These are phyloP conservation scores for Cyphomyrmex costatus DNA, from an alignment of 1,140 invertebrate genomes.

Conservation along the genomic window DNA sequence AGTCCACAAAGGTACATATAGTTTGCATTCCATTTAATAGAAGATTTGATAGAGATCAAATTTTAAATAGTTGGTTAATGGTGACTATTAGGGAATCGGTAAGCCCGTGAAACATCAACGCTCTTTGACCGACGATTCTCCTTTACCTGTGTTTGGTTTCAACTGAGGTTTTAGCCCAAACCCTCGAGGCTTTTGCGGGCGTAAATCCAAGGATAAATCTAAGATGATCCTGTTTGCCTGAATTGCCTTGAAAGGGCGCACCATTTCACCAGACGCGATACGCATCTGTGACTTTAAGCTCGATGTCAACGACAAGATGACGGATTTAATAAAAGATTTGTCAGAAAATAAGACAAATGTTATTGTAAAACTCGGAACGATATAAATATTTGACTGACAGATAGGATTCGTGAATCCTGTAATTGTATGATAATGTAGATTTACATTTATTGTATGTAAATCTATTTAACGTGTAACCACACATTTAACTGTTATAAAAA, in stretches of 20 bases:
- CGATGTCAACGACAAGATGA: not conserved
- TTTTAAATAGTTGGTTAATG: conserved; percentile 18
- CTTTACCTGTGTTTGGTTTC: not conserved
- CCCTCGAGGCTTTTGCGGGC: not conserved
- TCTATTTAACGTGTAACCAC: too few relatives aligned
- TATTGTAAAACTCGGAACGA: not conserved
- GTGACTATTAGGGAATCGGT: conserved; percentile 55
- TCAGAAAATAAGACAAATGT: conserved; percentile 1
- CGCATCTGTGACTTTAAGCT: conserved; percentile 1
- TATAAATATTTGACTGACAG: not conserved
- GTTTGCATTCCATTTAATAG: conserved; percentile 21
- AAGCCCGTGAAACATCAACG: conserved; percentile 33
- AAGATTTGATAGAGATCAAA: not conserved
- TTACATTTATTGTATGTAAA: not conserved
- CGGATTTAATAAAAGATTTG: not conserved
- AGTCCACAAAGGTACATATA: conserved; percentile 82
- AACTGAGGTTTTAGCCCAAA: conserved; percentile 1
- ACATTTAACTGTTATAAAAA: not conserved
- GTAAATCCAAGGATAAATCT: conserved; percentile 21
- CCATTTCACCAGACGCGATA: not conserved
- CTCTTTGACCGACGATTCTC: not conserved
- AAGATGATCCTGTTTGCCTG: conserved; percentile 20
- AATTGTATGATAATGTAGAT: conserved; percentile 28
- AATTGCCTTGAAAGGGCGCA: conserved; percentile 3
- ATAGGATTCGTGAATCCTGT: not conserved